phyloP scores from a whole-genome alignment of 2,113 vertebrate species.

The Hemichromis elongatus region DNA sequence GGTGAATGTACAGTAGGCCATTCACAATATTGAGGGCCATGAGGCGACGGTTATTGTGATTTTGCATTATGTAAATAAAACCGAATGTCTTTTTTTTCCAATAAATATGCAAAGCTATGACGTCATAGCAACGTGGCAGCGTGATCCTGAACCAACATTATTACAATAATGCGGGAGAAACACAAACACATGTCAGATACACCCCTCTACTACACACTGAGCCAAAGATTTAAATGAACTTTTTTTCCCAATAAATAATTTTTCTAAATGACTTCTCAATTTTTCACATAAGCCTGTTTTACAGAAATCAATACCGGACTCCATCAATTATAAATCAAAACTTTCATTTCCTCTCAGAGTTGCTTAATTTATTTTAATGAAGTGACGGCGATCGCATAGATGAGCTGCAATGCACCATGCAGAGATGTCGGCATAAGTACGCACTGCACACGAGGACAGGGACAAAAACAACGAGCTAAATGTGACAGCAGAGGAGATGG shows the following conservation, averaged over 20 bases:
- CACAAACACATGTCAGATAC: neutral
- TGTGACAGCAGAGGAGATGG: constrained; percentile 25
- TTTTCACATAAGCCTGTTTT: neutral
- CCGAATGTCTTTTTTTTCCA: neutral
- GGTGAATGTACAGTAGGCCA: neutral
- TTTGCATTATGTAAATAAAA: neutral
- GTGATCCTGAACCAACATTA: neutral
- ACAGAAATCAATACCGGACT: neutral
- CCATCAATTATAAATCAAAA: neutral
- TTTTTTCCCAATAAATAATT: neutral
- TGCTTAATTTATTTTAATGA: neutral
- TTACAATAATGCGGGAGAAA: neutral
- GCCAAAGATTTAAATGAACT: neutral
- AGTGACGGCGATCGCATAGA: neutral
- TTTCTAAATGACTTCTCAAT: neutral
- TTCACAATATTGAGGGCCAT: neutral
- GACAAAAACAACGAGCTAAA: constrained; percentile 28
- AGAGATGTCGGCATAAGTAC: neutral
- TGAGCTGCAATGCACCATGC: neutral
- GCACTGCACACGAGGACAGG: neutral
- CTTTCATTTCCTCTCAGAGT: neutral
- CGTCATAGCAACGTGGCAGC: neutral
- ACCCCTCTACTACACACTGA: neutral
- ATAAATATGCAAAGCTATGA: neutral
- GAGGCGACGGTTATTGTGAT: neutral